These are phyloP conservation scores for Tapera naevia DNA, from an alignment of 2,797 vertebrate species.

Conservation along the genomic window DNA sequence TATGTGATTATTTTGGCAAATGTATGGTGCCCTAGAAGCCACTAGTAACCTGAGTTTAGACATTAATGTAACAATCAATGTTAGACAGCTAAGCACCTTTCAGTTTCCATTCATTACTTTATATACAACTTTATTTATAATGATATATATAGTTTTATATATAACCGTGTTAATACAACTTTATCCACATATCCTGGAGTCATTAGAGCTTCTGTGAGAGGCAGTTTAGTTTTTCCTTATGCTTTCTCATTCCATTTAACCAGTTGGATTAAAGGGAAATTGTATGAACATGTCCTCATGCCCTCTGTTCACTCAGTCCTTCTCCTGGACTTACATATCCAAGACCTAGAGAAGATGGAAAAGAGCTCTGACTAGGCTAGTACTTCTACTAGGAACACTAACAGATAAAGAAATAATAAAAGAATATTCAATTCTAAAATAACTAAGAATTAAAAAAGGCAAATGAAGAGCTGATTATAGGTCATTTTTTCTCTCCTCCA, in stretches of 20 bases:
- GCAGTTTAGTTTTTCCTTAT: background rate
- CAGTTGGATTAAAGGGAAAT: background rate
- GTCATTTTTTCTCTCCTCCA: background rate
- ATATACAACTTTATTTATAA: too few species aligned
- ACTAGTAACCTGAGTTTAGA: background rate
- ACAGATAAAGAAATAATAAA: conserved; percentile 15
- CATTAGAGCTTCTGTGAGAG: background rate
- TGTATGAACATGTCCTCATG: background rate
- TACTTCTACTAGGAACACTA: background rate
- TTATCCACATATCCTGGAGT: background rate
- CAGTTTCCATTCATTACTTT: background rate
- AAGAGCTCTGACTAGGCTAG: background rate
- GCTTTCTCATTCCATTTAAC: background rate
- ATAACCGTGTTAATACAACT: background rate
- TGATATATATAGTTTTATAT: too few species aligned
- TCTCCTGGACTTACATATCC: background rate
- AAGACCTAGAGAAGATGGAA: background rate
- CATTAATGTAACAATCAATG: background rate
- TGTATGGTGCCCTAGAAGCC: background rate
- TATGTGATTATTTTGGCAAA: background rate
- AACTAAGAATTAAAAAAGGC: background rate
- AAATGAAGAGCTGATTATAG: background rate
- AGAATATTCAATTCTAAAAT: background rate
- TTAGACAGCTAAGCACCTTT: background rate
- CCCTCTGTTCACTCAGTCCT: background rate